phyloP scores from a whole-genome alignment of 2,888 invertebrate genomes.

The Meloe dianella region DNA sequence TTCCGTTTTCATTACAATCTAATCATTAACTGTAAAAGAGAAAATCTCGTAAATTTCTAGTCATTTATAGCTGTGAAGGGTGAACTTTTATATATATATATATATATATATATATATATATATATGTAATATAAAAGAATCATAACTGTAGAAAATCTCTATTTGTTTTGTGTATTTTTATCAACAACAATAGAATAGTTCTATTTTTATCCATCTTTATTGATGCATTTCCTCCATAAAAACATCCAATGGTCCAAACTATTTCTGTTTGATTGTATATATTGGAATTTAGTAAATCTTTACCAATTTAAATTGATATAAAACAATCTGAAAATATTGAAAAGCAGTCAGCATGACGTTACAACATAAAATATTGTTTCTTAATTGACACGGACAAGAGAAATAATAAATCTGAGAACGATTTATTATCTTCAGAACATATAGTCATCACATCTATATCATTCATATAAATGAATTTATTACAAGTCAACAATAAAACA shows the following conservation, averaged over 20 bases:
- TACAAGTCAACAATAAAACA: not conserved
- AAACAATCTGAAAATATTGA: not conserved
- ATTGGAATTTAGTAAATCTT: not conserved
- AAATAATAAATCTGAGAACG: slow-evolving; percentile 24
- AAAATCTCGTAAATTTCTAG: not conserved
- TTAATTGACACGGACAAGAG: slow-evolving; percentile 34
- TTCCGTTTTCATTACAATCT: not conserved
- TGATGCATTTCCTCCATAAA: no score
- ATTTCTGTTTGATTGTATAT: not conserved
- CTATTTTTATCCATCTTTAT: not conserved
- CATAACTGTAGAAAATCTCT: not conserved
- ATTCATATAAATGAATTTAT: slow-evolving; percentile 21
- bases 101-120: not conserved
- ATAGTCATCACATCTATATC: slow-evolving; percentile 24
- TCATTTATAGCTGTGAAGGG: slow-evolving; percentile 3
- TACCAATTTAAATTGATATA: not conserved
- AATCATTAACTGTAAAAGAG: not conserved
- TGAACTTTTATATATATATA: not conserved
- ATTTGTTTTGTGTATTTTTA: not conserved
- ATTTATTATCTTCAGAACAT: slow-evolving; percentile 30
- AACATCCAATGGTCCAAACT: no score
- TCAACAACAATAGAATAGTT: no score
- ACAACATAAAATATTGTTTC: slow-evolving; percentile 28
- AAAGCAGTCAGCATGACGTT: not conserved
- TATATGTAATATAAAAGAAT: not conserved